These are phyloP conservation scores for Bolinopsis microptera DNA, from an alignment of 37 sponge, comb jelly and placozoan species.

Conservation along the genomic window DNA sequence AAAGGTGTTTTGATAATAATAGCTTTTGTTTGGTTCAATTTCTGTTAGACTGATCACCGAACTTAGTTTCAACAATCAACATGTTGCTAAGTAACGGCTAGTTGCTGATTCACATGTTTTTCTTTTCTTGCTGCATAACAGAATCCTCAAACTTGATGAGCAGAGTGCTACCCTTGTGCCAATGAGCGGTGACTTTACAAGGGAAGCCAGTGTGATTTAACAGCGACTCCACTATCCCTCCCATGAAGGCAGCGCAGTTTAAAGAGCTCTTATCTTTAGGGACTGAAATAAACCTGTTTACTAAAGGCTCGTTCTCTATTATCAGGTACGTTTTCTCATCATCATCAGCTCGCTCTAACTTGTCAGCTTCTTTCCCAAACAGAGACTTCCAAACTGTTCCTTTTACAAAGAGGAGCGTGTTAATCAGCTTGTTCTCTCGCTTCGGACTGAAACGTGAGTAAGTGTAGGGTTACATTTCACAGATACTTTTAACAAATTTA, in stretches of 20 bases:
- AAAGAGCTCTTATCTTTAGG: constrained; percentile 89
- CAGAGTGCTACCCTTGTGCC: constrained; percentile 75
- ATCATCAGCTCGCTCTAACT: constrained; percentile 86
- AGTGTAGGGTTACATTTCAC: too few relatives aligned
- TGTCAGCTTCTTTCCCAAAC: constrained; percentile 97
- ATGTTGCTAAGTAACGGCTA: too few relatives aligned
- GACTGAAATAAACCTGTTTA: constrained; percentile 91
- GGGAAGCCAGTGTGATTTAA: constrained; percentile 83
- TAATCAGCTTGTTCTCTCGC: constrained; percentile 84
- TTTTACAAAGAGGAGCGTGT: constrained; percentile 88
- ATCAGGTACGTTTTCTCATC: constrained; percentile 87
- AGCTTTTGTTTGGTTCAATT: too few relatives aligned
- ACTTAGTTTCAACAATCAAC: too few relatives aligned
- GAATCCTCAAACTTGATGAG: constrained; percentile 86
- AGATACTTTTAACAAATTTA: too few relatives aligned
- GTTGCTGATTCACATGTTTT: constrained; percentile 68
- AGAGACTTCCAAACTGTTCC: constrained; percentile 90
- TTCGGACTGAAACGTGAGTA: constrained; percentile 57
- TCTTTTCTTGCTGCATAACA: constrained; percentile 74
- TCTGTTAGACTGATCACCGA: too few relatives aligned
- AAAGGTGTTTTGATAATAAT: too few relatives aligned
- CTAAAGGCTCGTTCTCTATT: constrained; percentile 94
- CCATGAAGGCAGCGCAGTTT: constrained; percentile 94
- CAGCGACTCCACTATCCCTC: constrained; percentile 87
- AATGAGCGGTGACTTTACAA: constrained; percentile 74